Evolutionary conservation across 2,113 vertebrate species (phyloP).

Genomic region (Crotalus helleri): DNA sequence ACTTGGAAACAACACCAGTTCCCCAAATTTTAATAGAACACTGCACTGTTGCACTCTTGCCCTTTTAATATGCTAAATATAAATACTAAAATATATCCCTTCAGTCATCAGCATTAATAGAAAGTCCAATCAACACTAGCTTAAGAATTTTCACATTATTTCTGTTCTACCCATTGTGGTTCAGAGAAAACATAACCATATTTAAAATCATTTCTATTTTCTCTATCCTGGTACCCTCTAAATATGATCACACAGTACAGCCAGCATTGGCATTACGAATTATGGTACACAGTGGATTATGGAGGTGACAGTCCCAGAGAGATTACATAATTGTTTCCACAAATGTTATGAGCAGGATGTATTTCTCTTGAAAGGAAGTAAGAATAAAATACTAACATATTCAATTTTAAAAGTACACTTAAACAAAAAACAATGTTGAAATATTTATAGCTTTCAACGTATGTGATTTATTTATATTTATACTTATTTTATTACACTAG

Average conservation of each 20-base stretch:
- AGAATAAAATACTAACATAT: constrained; percentile 26
- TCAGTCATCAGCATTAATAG: not conserved
- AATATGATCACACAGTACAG: not conserved
- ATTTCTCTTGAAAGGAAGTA: constrained; percentile 36
- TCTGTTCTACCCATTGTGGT: not conserved
- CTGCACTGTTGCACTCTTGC: not conserved
- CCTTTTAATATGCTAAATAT: not conserved
- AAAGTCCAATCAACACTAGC: not conserved
- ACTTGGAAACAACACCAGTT: not conserved
- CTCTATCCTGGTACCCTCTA: not conserved
- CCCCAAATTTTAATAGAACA: not conserved
- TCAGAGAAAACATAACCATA: constrained; percentile 30
- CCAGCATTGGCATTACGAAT: not conserved
- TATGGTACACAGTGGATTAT: not conserved
- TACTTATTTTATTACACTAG: not conserved
- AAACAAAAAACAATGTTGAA: not conserved
- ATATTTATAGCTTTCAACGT: not conserved
- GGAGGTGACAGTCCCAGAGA: not conserved
- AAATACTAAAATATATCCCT: not conserved
- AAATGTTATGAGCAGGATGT: constrained; percentile 39
- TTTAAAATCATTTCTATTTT: constrained; percentile 6
- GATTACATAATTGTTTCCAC: constrained; percentile 41
- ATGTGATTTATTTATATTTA: not conserved
- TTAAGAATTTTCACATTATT: constrained; percentile 9
- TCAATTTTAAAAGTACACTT: not conserved